A percentile compares a stretch with the other conserved stretches of the same genome.
Evolutionary conservation across 2,113 vertebrate species (phyloP).

Genomic region (Dolichotis patagonum): DNA sequence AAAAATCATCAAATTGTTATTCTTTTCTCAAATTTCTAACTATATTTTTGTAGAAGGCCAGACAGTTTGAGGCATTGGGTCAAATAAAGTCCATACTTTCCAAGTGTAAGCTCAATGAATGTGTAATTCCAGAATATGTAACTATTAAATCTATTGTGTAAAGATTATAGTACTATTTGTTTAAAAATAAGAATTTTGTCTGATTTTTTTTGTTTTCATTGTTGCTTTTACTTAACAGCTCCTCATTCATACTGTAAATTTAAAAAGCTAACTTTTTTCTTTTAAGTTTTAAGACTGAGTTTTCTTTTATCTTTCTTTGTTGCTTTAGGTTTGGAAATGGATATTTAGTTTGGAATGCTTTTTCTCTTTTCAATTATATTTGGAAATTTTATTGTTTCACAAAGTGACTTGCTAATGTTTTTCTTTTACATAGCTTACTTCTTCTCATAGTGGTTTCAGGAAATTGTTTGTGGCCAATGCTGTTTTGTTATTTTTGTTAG

Average conservation of each 20-base stretch:
- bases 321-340: conserved; percentile 67
- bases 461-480: conserved; percentile 67
- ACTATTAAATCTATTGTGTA: neutral
- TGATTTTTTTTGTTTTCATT: neutral
- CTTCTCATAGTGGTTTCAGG: conserved; percentile 61
- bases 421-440: conserved; percentile 78
- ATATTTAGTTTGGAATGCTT: conserved; percentile 78
- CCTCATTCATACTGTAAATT: neutral
- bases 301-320: conserved; percentile 46
- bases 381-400: conserved; percentile 75
- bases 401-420: conserved; percentile 74
- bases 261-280: conserved; percentile 3
- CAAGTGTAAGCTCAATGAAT: neutral
- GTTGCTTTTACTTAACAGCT: conserved; percentile 31
- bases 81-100: neutral
- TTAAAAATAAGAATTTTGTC: neutral
- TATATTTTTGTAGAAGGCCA: neutral
- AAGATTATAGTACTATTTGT: neutral
- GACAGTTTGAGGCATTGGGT: neutral
- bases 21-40: neutral
- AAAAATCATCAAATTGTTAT: neutral
- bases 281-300: neutral
- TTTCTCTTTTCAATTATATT: conserved; percentile 78
- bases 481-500: conserved; percentile 75
- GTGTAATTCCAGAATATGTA: neutral